Base-by-base conservation (phyloP, 2,888 invertebrate species). In the Chelonus formosanus region DNA sequence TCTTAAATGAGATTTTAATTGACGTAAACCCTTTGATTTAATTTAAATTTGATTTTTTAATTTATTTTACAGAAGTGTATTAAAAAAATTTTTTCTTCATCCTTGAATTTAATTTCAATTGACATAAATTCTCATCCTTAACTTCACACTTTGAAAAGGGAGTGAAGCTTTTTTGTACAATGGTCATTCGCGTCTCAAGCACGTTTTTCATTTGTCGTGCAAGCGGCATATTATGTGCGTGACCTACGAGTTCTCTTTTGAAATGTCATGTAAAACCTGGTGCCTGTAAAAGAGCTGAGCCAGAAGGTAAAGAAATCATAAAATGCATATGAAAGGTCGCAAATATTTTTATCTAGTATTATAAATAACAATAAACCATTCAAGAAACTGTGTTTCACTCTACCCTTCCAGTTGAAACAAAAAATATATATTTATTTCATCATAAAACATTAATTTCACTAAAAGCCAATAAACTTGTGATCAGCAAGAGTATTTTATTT, bases 101-200 rank as follows among this genome's bases (percentile, higher is more conserved):
- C 60, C 56, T 65, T 65, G 6, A 40, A 40, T 40, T 40, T 40
- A 40, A 40, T 52, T 52, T 8, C 52, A 52, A 52, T 52, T 34
- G 52, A 32, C 8, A 8, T 52, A 32, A 52, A 31, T 31, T 32
- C 52, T 52, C 32, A 52, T 52, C 52, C 34, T 8, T 8, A 32
- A 65, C 61, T 59, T 65, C 65, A 59, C 65, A 69, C 61, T 61
- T 55, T 61, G 6, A 52, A 61, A 65, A 48, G 56, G 8, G 44
- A 45, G 47, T 47, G 55, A 43, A 47, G 56, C 45, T 72, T 67
- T 56, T 53, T 47, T 43, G 45, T 35, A 65, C 54, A 59, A 65
- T 59, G 59, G 59, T 59, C 59, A 65, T 60, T 54, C 36, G 44
- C 44, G 45, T 50, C 54, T 65, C 47, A 40, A 65, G 65, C 59